phyloP scores from a whole-genome alignment of 2,797 vertebrate species.

The Sebastes steindachneri region DNA sequence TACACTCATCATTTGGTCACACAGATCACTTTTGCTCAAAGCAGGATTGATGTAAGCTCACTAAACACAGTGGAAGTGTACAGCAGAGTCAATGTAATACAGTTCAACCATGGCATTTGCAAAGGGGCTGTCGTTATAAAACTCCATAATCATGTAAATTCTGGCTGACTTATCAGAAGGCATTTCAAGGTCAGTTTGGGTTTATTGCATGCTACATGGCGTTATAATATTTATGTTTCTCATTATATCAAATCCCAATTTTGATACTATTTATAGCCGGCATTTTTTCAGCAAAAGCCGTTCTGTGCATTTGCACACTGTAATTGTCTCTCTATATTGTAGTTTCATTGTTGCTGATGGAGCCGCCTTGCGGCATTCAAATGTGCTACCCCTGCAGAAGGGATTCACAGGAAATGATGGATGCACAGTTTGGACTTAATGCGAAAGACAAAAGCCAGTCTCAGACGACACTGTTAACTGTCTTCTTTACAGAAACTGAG shows the following conservation, averaged over 20 bases:
- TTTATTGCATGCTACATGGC: not conserved
- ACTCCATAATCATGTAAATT: conserved; percentile 16
- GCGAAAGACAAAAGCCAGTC: not conserved
- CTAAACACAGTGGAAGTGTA: conserved; percentile 46
- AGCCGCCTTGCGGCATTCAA: not conserved
- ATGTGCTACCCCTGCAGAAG: not conserved
- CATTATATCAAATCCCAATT: not conserved
- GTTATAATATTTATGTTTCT: not conserved
- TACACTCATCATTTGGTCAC: conserved; percentile 55
- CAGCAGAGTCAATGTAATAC: conserved; percentile 20
- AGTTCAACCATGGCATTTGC: conserved; percentile 16
- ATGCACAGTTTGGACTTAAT: conserved; percentile 3
- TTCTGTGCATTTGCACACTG: not conserved
- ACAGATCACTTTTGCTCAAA: conserved; percentile 60
- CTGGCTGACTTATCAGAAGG: not conserved
- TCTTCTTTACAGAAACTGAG: not conserved
- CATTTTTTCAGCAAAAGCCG: not conserved
- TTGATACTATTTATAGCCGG: not conserved
- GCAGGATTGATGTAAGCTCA: conserved; percentile 61
- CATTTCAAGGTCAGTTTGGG: not conserved
- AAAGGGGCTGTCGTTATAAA: conserved; percentile 17
- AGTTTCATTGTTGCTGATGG: too few species aligned
- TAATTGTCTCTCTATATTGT: not conserved
- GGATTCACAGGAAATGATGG: conserved; percentile 17
- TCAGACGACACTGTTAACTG: not conserved